Conservation (phyloP, 2,113 vertebrate genomes). For the Xyrauchen texanus region DNA sequence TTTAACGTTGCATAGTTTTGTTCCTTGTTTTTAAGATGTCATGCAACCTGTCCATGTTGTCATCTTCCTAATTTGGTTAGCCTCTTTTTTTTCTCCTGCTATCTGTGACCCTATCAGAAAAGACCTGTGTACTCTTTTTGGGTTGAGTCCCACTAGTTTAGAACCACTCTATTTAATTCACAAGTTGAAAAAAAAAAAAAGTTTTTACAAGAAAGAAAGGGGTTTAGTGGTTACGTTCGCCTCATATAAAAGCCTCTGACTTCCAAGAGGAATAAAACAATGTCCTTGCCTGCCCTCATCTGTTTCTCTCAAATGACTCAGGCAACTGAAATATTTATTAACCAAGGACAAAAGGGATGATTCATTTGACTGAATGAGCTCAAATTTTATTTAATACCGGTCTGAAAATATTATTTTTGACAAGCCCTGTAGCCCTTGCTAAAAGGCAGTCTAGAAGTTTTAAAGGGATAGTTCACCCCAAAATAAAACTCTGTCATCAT, state of each 20-base stretch:
- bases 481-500: too few species aligned
- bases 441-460: neutral
- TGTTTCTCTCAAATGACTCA: constrained; percentile 28
- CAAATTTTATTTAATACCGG: constrained; percentile 21
- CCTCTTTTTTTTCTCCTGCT: too few species aligned
- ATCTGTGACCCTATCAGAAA: too few species aligned
- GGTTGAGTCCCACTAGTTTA: too few species aligned
- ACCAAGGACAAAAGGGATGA: constrained; percentile 12
- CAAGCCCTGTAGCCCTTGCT: neutral
- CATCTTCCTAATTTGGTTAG: too few species aligned
- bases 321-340: constrained; percentile 49
- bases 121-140: too few species aligned
- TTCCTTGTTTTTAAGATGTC: too few species aligned
- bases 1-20: too few species aligned
- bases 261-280: constrained; percentile 2
- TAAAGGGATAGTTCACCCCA: too few species aligned
- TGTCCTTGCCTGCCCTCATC: constrained; percentile 25
- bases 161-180: too few species aligned
- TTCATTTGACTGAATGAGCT: too few species aligned
- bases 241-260: neutral
- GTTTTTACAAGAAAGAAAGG: neutral
- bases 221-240: constrained; percentile 15
- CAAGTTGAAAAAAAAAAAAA: neutral
- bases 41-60: too few species aligned
- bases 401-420: constrained; percentile 15